Evolutionary conservation across 2,113 vertebrate species (phyloP).

Genomic region (Chauna torquata): DNA sequence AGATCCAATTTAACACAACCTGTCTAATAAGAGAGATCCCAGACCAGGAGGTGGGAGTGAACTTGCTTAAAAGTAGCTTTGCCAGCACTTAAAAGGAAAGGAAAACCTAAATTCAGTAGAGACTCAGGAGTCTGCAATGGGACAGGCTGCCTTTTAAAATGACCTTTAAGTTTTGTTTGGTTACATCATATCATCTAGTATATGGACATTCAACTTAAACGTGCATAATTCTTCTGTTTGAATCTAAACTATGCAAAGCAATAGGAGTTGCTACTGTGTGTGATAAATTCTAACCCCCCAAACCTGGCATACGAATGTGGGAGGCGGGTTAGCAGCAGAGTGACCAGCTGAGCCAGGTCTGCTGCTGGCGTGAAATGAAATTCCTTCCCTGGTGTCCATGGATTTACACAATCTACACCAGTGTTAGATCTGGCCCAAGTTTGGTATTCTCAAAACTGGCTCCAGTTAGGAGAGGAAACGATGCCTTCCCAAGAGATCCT

Average conservation of each 20-base stretch:
- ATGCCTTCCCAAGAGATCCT: accelerated
- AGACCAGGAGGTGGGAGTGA: not conserved
- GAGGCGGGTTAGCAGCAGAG: not conserved
- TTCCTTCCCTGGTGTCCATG: not conserved
- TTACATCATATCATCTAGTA: not conserved
- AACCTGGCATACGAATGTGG: accelerated
- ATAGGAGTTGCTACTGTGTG: not conserved
- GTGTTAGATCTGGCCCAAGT: not conserved
- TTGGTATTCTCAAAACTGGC: not conserved
- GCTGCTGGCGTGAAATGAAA: accelerated
- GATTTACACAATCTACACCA: accelerated
- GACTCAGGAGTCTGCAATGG: not conserved
- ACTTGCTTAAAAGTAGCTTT: not conserved
- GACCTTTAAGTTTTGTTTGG: not conserved
- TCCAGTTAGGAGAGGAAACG: not conserved
- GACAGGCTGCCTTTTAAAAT: not conserved
- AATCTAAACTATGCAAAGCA: accelerated
- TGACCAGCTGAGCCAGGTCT: not conserved
- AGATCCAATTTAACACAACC: not conserved
- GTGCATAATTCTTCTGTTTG: not conserved
- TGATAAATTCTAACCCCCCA: not conserved
- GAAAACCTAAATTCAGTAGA: not conserved
- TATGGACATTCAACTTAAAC: not conserved
- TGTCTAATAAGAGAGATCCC: not conserved
- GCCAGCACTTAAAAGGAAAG: slow-evolving; percentile 20